phyloP scores from a whole-genome alignment of 92 coral and sea anemone genomes.

The Porites rus region DNA sequence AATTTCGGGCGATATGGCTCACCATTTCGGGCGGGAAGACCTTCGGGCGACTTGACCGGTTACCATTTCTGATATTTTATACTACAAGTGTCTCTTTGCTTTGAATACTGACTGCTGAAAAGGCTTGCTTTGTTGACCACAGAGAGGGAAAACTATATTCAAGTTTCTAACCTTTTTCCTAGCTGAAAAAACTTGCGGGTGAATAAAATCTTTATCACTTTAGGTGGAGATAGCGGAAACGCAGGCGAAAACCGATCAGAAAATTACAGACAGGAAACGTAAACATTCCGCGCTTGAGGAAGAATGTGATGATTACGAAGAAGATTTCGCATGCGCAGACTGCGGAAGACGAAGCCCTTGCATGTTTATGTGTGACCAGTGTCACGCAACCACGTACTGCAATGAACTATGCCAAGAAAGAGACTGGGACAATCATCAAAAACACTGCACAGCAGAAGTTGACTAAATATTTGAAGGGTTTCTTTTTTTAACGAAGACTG shows the following conservation, averaged over 20 bases:
- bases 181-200: neutral
- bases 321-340: conserved; percentile 28
- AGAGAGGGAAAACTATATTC: no score
- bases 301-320: conserved; percentile 7
- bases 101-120: no score
- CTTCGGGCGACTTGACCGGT: no score
- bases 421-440: conserved; percentile 70
- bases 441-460: conserved; percentile 22
- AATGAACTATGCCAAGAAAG: conserved; percentile 61
- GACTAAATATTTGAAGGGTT: neutral
- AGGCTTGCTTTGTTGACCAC: no score
- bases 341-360: conserved; percentile 43
- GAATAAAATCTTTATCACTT: neutral
- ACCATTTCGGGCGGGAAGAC: no score
- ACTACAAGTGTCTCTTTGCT: no score
- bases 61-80: no score
- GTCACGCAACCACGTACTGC: conserved; percentile 54
- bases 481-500: neutral
- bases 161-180: no score
- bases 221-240: conserved; percentile 38
- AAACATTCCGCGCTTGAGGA: conserved; percentile 22
- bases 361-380: conserved; percentile 64
- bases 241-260: conserved; percentile 32
- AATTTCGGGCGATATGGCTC: no score
- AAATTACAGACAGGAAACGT: conserved; percentile 18